phyloP scores from a whole-genome alignment of 1,140 invertebrate genomes.

The Epicauta chinensis region DNA sequence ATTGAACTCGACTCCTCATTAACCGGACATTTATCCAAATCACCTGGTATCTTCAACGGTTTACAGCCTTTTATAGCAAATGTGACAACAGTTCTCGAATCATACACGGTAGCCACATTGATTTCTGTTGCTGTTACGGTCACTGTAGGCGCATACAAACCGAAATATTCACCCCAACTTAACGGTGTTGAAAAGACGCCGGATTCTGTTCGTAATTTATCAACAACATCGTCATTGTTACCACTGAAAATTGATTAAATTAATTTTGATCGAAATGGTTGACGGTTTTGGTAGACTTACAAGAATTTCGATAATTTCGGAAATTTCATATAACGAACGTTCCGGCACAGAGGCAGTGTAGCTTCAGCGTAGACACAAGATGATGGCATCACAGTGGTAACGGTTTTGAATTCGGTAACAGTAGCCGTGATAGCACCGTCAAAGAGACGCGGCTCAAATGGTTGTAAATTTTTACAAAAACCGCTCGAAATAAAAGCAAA shows the following conservation, averaged over 20 bases:
- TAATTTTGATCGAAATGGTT: neutral
- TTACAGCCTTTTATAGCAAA: constrained; percentile 36
- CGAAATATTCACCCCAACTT: constrained; percentile 38
- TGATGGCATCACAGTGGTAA: constrained; percentile 32
- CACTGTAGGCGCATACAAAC: constrained; percentile 33
- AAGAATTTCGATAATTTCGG: constrained; percentile 21
- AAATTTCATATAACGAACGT: constrained; percentile 32
- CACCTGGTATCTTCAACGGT: constrained; percentile 27
- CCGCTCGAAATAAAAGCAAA: too few relatives aligned
- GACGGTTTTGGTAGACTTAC: constrained; percentile 20
- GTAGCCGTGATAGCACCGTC: constrained; percentile 30
- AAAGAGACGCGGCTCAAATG: neutral
- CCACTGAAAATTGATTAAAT: neutral
- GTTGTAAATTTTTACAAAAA: too few relatives aligned
- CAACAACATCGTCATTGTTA: neutral
- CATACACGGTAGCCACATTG: constrained; percentile 31
- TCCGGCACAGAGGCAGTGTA: constrained; percentile 34
- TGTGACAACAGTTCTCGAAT: constrained; percentile 33
- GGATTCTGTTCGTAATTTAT: constrained; percentile 5
- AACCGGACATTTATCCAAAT: constrained; percentile 23
- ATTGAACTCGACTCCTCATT: constrained; percentile 2
- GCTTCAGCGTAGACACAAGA: constrained; percentile 36
- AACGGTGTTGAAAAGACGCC: constrained; percentile 20
- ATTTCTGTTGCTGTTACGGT: constrained; percentile 30
- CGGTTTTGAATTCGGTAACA: constrained; percentile 21